A percentile compares a stretch with the other conserved stretches of the same genome.
phyloP scores from a whole-genome alignment of 2,888 invertebrate species.

The Urechis unicinctus region DNA sequence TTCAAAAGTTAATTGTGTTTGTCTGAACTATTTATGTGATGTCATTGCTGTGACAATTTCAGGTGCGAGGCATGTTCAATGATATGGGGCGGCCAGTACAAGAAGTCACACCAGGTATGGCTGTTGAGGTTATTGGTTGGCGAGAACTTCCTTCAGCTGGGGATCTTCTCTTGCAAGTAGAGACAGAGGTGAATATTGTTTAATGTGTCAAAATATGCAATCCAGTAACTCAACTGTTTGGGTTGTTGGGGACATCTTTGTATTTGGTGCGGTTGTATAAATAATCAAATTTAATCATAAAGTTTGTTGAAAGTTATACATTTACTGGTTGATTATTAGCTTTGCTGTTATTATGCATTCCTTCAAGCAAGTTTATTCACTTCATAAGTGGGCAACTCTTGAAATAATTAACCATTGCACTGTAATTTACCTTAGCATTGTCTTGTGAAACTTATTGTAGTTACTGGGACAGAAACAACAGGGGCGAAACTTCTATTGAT shows the following conservation, averaged over 20 bases:
- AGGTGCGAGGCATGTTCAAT: constrained; percentile 69
- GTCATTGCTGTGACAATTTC: too few species aligned
- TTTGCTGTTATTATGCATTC: too few species aligned
- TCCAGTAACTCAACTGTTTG: too few species aligned
- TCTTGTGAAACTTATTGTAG: too few species aligned
- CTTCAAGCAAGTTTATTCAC: too few species aligned
- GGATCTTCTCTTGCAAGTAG: constrained; percentile 77
- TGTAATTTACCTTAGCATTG: too few species aligned
- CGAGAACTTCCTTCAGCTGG: constrained; percentile 76
- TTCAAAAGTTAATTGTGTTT: not conserved
- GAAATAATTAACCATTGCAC: too few species aligned
- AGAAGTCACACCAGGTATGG: constrained; percentile 70
- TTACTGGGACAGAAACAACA: too few species aligned
- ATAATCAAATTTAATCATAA: not conserved
- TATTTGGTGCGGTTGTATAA: too few species aligned
- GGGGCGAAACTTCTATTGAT: not conserved
- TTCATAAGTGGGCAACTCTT: too few species aligned
- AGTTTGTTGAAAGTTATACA: not conserved
- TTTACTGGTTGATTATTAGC: too few species aligned
- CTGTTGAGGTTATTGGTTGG: constrained; percentile 88
- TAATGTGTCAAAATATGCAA: not conserved
- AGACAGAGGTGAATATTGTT: constrained; percentile 56
- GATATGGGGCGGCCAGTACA: constrained; percentile 65
- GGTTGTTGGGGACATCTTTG: too few species aligned
- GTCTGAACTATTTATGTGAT: not conserved